Conservation (phyloP, 2,888 invertebrate species). For the Archips crataeganus region DNA sequence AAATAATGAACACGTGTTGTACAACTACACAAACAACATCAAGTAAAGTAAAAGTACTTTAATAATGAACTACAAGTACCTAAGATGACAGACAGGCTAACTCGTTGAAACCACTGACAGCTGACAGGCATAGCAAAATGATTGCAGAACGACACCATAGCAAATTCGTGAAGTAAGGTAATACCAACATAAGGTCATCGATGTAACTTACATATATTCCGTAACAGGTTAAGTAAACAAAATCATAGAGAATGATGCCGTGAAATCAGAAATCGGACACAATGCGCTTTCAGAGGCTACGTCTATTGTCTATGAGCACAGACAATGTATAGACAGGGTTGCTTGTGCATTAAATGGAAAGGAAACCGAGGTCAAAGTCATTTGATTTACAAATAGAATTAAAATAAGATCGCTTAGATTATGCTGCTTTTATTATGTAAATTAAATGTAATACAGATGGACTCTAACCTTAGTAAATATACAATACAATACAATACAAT, state of each 20-base stretch:
- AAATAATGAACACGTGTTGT: neutral
- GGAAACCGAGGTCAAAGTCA: conserved; percentile 17
- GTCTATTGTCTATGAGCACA: conserved; percentile 49
- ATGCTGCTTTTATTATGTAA: neutral
- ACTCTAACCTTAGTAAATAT: neutral
- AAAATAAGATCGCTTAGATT: neutral
- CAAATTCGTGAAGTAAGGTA: conserved; percentile 62
- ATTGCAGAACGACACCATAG: conserved; percentile 61
- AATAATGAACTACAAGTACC: conserved; percentile 18
- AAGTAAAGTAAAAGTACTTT: conserved; percentile 12
- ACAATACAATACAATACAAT: no score
- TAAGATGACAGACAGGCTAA: conserved; percentile 34
- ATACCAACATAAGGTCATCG: conserved; percentile 51
- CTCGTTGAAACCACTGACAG: conserved; percentile 52
- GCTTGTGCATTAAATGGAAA: conserved; percentile 26
- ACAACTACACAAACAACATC: neutral
- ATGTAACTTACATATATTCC: conserved; percentile 55
- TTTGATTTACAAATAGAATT: conserved; percentile 16
- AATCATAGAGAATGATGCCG: conserved; percentile 65
- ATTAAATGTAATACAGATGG: neutral
- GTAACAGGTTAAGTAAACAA: conserved; percentile 66
- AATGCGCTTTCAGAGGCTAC: conserved; percentile 47
- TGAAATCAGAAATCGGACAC: conserved; percentile 64
- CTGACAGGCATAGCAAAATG: conserved; percentile 60
- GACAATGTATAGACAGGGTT: conserved; percentile 11